Base-by-base conservation (phyloP, 2,888 invertebrate genomes). In the Tetranychus piercei region DNA sequence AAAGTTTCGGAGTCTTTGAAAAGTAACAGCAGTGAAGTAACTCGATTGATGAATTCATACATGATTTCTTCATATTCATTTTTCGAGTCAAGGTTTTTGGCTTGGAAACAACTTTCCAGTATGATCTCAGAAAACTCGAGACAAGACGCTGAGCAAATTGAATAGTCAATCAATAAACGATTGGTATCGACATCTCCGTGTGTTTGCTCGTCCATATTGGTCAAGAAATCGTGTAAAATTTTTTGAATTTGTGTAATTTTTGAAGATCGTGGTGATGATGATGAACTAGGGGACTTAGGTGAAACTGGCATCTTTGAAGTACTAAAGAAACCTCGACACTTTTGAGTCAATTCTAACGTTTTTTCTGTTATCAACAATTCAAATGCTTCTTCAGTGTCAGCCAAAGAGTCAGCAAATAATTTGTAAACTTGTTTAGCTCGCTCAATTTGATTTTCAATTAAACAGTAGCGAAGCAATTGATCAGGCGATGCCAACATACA, bases 391-490 rank as follows among this genome's bases (percentile, higher is more conserved):
- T 75, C 71, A n/a, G 74, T 74, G 23, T 76, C 45, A 22, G 45
- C 71, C 22, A 76, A 72, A 34, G 55, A 65, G 11, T 74, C 69
- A 11, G 71, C 71, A 70, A 75, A 76, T 7, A 76, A 67, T 74
- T 73, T 69, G n/a, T 72, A 71, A 76, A 92, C 90, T 83, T 90
- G 87, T 79, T 88, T 87, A 0, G 90, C 90, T 83, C 89, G 88
- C 7, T 86, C 85, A 78, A 88, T 88, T 81, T 90, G 88, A 75
- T 87, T 87, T 76, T 87, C 87, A 79, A 89, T 88, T 69, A 92
- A 84, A 70, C 90, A 90, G 81, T 89, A 85, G 66, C 88, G 86
- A n/a, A 91, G 87, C 71, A 92, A 83, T 78, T 88, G 88, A 78
- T 88, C 88, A 0, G 89, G 88, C 45, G 89, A 87, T 9, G 90